These are phyloP conservation scores for Ellobium chinense DNA, from an alignment of 2,888 invertebrate species.

Conservation along the genomic window DNA sequence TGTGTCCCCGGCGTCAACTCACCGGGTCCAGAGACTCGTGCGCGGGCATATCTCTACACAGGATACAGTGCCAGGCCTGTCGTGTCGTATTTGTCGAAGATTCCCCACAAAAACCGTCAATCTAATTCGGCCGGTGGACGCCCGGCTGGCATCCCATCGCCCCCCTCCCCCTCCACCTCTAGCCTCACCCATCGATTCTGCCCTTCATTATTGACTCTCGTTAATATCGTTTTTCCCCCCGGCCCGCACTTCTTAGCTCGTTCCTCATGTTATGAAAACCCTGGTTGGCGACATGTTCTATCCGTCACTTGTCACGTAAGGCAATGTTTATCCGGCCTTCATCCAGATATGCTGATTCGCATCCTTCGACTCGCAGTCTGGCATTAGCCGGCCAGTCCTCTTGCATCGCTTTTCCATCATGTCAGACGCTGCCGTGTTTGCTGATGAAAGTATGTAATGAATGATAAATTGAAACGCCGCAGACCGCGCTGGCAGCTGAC, in stretches of 20 bases:
- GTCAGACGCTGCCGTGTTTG: no score
- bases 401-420: no score
- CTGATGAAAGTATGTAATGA: no score
- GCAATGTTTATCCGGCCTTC: slow-evolving; percentile 18
- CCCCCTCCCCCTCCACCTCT: not conserved
- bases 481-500: no score
- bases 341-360: not conserved
- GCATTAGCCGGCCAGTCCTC: no score
- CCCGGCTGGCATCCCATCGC: not conserved
- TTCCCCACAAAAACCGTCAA: not conserved
- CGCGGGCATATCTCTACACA: not conserved
- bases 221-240: slow-evolving; percentile 23
- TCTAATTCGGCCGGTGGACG: not conserved
- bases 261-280: slow-evolving; percentile 25
- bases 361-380: not conserved
- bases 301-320: slow-evolving; percentile 33
- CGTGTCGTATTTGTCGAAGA: not conserved
- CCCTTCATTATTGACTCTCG: not conserved
- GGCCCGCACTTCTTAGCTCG: slow-evolving; percentile 7
- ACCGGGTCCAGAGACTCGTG: no score
- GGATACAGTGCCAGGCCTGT: not conserved
- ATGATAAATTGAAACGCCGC: no score
- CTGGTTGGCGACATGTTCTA: slow-evolving; percentile 6
- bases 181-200: not conserved
- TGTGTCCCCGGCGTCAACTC: no score